These are phyloP conservation scores for Hyposmocoma kahamanoa DNA, from an alignment of 1,140 invertebrate species.

Conservation along the genomic window DNA sequence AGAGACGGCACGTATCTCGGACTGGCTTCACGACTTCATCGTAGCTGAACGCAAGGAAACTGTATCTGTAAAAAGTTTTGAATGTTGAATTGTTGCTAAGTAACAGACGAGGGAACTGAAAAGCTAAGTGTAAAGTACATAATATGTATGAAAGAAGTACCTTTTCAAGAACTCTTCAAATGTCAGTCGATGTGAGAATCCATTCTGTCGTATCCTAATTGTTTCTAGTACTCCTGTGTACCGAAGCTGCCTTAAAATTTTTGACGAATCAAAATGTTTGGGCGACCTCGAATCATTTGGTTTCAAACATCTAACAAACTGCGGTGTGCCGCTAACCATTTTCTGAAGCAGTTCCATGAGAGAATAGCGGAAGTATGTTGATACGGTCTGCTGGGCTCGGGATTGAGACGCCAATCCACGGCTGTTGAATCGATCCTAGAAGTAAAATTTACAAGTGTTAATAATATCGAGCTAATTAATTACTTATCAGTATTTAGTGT, in stretches of 20 bases:
- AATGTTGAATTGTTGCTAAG: too few species aligned
- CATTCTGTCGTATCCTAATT: slow-evolving; percentile 85
- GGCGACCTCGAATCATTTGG: slow-evolving; percentile 84
- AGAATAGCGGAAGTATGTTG: slow-evolving; percentile 89
- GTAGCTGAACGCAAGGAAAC: slow-evolving; percentile 84
- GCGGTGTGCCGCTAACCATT: slow-evolving; percentile 85
- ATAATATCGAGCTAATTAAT: too few species aligned
- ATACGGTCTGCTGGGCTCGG: slow-evolving; percentile 87
- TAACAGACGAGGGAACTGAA: too few species aligned
- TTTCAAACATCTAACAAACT: slow-evolving; percentile 90
- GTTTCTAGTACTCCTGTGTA: slow-evolving; percentile 90
- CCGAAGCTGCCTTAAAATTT: slow-evolving; percentile 84
- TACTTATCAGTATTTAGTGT: too few species aligned
- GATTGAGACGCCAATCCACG: slow-evolving; percentile 85
- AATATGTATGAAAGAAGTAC: slow-evolving; percentile 57
- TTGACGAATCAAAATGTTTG: slow-evolving; percentile 80
- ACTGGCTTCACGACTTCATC: slow-evolving; percentile 81
- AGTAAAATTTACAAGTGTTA: slow-evolving; percentile 9
- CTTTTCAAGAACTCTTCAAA: slow-evolving; percentile 88
- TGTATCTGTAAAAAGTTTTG: slow-evolving; percentile 85
- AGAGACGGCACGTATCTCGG: slow-evolving; percentile 81
- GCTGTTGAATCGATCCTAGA: slow-evolving; percentile 73
- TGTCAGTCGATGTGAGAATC: slow-evolving; percentile 85
- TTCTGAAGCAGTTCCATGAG: slow-evolving; percentile 90
- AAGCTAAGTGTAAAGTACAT: too few species aligned